A percentile compares a stretch with the other conserved stretches of the same genome.
These are phyloP conservation scores for Acropternis orthonyx DNA, from an alignment of 2,797 vertebrate species.

Conservation along the genomic window DNA sequence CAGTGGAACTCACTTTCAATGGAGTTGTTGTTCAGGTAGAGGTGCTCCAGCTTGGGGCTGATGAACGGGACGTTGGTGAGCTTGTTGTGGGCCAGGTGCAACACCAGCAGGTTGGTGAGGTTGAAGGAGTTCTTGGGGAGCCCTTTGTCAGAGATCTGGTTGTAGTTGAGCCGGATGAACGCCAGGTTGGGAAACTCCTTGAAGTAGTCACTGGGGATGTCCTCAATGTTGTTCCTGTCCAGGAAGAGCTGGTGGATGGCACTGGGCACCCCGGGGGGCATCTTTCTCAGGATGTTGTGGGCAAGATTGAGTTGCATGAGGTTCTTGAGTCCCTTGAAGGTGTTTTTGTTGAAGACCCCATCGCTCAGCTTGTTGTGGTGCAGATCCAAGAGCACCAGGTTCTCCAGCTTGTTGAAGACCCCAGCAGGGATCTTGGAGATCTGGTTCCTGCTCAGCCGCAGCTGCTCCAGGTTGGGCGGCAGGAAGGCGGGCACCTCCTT, in stretches of 20 bases:
- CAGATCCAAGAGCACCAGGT: slow-evolving; percentile 90
- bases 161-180: slow-evolving; percentile 93
- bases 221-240: slow-evolving; percentile 91
- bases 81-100: slow-evolving; percentile 94
- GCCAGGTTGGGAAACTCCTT: slow-evolving; percentile 86
- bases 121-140: slow-evolving; percentile 91
- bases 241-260: slow-evolving; percentile 91
- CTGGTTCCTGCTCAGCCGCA: slow-evolving; percentile 88
- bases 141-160: slow-evolving; percentile 91
- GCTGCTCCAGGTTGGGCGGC: slow-evolving; percentile 88
- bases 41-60: slow-evolving; percentile 88
- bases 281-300: slow-evolving; percentile 89
- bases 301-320: slow-evolving; percentile 96
- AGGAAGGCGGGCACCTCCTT: slow-evolving; percentile 89
- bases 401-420: slow-evolving; percentile 86
- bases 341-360: slow-evolving; percentile 84
- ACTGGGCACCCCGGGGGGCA: slow-evolving; percentile 87
- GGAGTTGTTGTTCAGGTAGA: slow-evolving; percentile 94
- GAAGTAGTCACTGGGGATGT: slow-evolving; percentile 90
- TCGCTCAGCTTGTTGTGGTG: slow-evolving; percentile 92
- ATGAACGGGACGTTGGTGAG: slow-evolving; percentile 86
- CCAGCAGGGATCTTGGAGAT: slow-evolving; percentile 90
- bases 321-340: slow-evolving; percentile 89
- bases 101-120: slow-evolving; percentile 88
- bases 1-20: slow-evolving; percentile 85